A percentile compares a stretch with the other conserved stretches of the same genome.
phyloP scores from a whole-genome alignment of 1,140 invertebrate species.

The Drosophila sturtevanti region DNA sequence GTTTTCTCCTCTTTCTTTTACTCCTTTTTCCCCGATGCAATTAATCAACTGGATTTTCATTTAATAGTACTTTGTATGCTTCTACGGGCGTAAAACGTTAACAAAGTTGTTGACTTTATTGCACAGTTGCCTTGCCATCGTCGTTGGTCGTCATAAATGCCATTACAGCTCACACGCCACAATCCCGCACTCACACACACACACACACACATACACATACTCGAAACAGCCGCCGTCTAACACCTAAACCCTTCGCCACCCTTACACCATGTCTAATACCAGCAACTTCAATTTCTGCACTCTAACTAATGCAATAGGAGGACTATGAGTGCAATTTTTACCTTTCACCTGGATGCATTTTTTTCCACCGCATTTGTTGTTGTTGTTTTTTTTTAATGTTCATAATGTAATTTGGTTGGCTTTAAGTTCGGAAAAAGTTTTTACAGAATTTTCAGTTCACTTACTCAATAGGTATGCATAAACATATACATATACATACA shows the following conservation, averaged over 20 bases:
- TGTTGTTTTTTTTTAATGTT: slow-evolving; percentile 36
- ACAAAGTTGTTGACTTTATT: slow-evolving; percentile 52
- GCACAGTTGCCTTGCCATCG: slow-evolving; percentile 26
- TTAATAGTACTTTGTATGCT: slow-evolving; percentile 50
- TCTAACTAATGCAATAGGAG: slow-evolving; percentile 47
- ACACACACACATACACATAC: background rate
- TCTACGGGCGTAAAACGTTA: slow-evolving; percentile 41
- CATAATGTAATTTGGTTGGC: slow-evolving; percentile 50
- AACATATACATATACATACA: too few relatives aligned
- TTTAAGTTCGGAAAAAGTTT: background rate
- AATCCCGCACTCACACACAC: background rate
- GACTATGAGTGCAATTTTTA: slow-evolving; percentile 10
- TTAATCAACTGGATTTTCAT: slow-evolving; percentile 52
- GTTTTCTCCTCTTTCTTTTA: background rate
- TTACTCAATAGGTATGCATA: too few relatives aligned
- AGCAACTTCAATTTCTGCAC: slow-evolving; percentile 26
- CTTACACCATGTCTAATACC: background rate
- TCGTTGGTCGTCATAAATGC: slow-evolving; percentile 42
- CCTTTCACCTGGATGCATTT: slow-evolving; percentile 19
- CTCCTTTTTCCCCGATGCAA: slow-evolving; percentile 20
- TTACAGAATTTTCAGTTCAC: too few relatives aligned
- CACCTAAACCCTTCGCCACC: background rate
- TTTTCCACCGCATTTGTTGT: background rate
- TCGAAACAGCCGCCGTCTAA: background rate
- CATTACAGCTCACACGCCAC: slow-evolving; percentile 40